phyloP scores from a whole-genome alignment of 2,113 vertebrate species.

The Corythoichthys intestinalis region DNA sequence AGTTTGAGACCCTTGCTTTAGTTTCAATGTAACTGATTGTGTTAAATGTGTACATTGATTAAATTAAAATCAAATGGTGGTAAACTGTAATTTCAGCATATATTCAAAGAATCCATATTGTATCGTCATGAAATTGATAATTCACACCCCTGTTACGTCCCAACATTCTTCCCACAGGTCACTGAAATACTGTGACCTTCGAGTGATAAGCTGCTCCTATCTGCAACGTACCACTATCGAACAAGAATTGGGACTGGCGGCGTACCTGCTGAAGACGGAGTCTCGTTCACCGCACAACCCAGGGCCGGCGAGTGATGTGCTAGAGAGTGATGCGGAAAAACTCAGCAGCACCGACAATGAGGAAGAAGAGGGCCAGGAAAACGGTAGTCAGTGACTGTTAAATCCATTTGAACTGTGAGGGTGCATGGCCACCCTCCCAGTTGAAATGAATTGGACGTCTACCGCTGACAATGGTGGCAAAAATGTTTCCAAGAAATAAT shows the following conservation, averaged over 20 bases:
- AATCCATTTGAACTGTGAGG: too few relatives aligned
- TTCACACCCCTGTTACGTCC: too few relatives aligned
- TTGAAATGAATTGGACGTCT: too few relatives aligned
- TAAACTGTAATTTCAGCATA: too few relatives aligned
- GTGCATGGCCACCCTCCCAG: too few relatives aligned
- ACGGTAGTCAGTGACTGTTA: not conserved
- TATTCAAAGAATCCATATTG: too few relatives aligned
- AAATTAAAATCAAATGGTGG: too few relatives aligned
- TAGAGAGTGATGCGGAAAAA: constrained; percentile 92
- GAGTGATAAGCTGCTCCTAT: constrained; percentile 88
- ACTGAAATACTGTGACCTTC: constrained; percentile 91
- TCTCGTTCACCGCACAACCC: constrained; percentile 62
- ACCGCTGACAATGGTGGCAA: too few relatives aligned
- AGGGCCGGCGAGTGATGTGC: constrained; percentile 71
- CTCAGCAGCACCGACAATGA: constrained; percentile 92
- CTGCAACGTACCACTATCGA: constrained; percentile 87
- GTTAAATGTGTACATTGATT: too few relatives aligned
- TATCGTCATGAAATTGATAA: too few relatives aligned
- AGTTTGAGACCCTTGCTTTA: too few relatives aligned
- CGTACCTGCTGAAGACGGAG: constrained; percentile 85
- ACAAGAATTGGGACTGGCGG: constrained; percentile 92
- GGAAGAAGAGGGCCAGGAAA: constrained; percentile 78
- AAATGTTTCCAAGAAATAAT: not conserved
- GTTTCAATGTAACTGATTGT: too few relatives aligned
- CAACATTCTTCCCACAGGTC: constrained; percentile 74